Evolutionary conservation across 1,140 invertebrate genomes (phyloP).

Genomic region (Maniola jurtina): DNA sequence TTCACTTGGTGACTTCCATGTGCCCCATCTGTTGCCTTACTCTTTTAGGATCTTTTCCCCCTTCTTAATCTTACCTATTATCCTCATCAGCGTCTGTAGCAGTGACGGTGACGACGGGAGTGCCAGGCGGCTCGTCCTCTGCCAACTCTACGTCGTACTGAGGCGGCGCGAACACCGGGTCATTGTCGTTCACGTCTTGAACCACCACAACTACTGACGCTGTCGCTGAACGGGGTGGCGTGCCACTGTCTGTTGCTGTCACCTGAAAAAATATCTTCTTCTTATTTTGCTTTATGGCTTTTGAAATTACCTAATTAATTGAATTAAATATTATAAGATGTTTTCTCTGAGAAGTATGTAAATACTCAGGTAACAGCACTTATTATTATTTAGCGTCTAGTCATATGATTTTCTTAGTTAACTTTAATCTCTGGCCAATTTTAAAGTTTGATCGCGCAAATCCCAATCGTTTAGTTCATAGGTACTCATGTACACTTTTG

Average conservation of each 20-base stretch:
- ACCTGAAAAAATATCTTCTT: constrained; percentile 76
- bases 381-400: too few relatives aligned
- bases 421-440: too few relatives aligned
- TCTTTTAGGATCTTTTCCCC: background rate
- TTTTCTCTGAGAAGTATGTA: too few relatives aligned
- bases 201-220: constrained; percentile 93
- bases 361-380: too few relatives aligned
- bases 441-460: too few relatives aligned
- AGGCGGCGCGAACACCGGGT: constrained; percentile 93
- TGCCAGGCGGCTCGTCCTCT: constrained; percentile 94
- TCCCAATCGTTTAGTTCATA: too few relatives aligned
- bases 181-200: constrained; percentile 97
- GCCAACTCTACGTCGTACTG: constrained; percentile 92
- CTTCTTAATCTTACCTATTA: constrained; percentile 77
- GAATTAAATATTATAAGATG: too few relatives aligned
- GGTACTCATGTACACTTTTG: too few relatives aligned
- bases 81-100: constrained; percentile 97
- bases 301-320: too few relatives aligned
- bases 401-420: too few relatives aligned
- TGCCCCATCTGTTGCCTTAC: too few relatives aligned
- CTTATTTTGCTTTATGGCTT: background rate
- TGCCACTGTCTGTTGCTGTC: constrained; percentile 92
- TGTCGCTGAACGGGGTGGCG: constrained; percentile 89
- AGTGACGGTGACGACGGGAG: constrained; percentile 92
- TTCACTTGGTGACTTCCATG: background rate